These are phyloP conservation scores for Sminthurides aquaticus DNA, from an alignment of 2,888 invertebrate species.

Conservation along the genomic window DNA sequence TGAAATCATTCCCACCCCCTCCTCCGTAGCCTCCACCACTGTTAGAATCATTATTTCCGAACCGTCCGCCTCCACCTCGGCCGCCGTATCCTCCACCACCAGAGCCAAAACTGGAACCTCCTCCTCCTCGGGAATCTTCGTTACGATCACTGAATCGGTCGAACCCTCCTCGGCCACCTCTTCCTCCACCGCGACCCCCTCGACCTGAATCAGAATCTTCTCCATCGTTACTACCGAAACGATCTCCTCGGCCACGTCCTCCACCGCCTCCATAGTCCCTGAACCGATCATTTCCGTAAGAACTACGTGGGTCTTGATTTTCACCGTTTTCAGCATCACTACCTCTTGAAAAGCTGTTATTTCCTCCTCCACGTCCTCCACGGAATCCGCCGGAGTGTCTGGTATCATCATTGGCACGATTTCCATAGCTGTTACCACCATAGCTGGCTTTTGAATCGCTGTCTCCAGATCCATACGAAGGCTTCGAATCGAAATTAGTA, in stretches of 20 bases:
- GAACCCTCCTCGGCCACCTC: too few species aligned
- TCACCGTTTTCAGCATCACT: not conserved
- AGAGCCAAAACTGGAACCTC: not conserved
- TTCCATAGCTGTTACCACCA: too few species aligned
- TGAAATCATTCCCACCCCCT: not conserved
- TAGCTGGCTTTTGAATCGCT: too few species aligned
- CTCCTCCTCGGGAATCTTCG: not conserved
- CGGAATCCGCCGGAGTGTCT: too few species aligned
- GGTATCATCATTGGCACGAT: too few species aligned
- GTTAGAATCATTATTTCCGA: not conserved
- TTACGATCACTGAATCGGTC: too few species aligned
- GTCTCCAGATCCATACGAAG: too few species aligned
- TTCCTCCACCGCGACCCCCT: too few species aligned
- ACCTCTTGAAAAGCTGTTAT: not conserved
- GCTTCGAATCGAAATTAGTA: too few species aligned
- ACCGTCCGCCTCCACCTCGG: not conserved
- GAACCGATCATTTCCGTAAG: not conserved
- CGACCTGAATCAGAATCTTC: too few species aligned
- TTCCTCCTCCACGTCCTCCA: not conserved
- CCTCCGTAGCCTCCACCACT: not conserved
- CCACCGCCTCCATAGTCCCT: not conserved
- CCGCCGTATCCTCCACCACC: not conserved
- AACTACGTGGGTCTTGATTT: too few species aligned
- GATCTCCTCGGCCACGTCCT: not conserved
- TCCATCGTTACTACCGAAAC: not conserved